Base-by-base conservation (phyloP, 1,140 invertebrate genomes). In the Chrysomallon squamiferum region DNA sequence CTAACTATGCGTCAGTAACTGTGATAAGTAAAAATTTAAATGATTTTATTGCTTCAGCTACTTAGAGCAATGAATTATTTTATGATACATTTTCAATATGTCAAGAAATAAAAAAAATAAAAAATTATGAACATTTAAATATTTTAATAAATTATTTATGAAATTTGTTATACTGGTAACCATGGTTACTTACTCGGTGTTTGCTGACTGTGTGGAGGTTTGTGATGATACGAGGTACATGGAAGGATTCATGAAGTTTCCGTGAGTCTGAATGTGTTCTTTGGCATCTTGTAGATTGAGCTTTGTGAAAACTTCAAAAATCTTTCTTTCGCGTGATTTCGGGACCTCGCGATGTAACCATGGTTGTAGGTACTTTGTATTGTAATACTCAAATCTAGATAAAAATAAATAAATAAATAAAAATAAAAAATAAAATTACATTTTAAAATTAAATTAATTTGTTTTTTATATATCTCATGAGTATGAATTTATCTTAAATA, bases 251-350 rank as follows among this genome's bases (percentile, higher is more conserved):
- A 49, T 50, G 30, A 47, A 47, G 29, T 29, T n/a, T 91, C 93
- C 85, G 93, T 95, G 74, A 91, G 88, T 77, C 90, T 89, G 89
- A 45, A 95, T 94, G 72, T 93, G 93, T 74, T 95, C 92, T 86
- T 97, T 91, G 18, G 95, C 95, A 84, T 98, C 95, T 76, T 91
- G 91, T 91, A 96, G 94, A 30, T 94, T 94, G 52, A 97, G 87
- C 81, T 95, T 95, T 5, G 94, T 95, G 86, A 94, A 96, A 0
- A 95, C 97, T 83, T 97, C 93, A 69, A 97, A 87, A 73, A 98
- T 96, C 85, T 97, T 97, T 58, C 95, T 94, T 81, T 96, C 94
- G 41, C 92, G 91, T 20, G 93, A 93, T 86, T 90, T 78, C 75
- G 93, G 90, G n/a, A 72, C 71, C 83, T 97, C 91, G 71, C 93